phyloP scores from a whole-genome alignment of 2,888 invertebrate genomes.

The Andrena dorsata region DNA sequence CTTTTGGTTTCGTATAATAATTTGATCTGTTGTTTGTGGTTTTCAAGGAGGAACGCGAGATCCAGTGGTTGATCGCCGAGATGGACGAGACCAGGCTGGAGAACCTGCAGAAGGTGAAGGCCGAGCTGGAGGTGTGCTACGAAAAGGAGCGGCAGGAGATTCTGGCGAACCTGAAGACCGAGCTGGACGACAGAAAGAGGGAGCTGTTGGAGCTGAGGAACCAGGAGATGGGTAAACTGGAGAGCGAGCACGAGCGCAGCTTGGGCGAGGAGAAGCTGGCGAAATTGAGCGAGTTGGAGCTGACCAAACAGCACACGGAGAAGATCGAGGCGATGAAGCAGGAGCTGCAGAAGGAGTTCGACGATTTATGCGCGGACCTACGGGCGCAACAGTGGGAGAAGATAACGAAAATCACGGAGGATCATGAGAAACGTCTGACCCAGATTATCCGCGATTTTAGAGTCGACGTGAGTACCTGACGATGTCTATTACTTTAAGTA shows the following conservation, averaged over 20 bases:
- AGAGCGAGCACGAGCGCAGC: slow-evolving; percentile 86
- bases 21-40: not conserved
- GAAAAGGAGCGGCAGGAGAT: slow-evolving; percentile 84
- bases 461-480: slow-evolving; percentile 86
- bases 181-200: slow-evolving; percentile 85
- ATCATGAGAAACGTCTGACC: slow-evolving; percentile 82
- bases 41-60: slow-evolving; percentile 76
- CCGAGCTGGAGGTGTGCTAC: slow-evolving; percentile 82
- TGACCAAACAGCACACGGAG: slow-evolving; percentile 85
- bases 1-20: not conserved
- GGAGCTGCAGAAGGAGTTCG: slow-evolving; percentile 82
- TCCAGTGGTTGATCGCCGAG: slow-evolving; percentile 77
- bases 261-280: slow-evolving; percentile 81
- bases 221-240: slow-evolving; percentile 86
- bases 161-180: slow-evolving; percentile 85
- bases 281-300: slow-evolving; percentile 78
- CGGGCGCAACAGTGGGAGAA: slow-evolving; percentile 80
- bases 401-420: slow-evolving; percentile 82
- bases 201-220: slow-evolving; percentile 85
- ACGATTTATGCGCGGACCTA: slow-evolving; percentile 79
- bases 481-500: slow-evolving; percentile 43
- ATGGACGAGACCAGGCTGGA: slow-evolving; percentile 79
- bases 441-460: slow-evolving; percentile 86
- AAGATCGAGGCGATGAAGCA: slow-evolving; percentile 88
- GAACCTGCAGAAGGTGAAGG: slow-evolving; percentile 79